These are phyloP conservation scores for Celastrina argiolus DNA, from an alignment of 2,888 invertebrate species.

Conservation along the genomic window DNA sequence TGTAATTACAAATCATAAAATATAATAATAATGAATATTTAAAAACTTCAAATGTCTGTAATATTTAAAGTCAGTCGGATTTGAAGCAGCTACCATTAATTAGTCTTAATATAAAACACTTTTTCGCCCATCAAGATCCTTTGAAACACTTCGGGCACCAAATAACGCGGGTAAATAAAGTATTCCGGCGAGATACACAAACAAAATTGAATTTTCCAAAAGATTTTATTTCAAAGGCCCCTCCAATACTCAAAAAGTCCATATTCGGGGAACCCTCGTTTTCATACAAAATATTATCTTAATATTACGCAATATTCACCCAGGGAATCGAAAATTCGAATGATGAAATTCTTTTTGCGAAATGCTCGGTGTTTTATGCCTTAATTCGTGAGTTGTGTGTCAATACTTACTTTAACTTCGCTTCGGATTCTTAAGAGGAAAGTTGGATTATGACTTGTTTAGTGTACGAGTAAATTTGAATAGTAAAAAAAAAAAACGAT, in stretches of 20 bases:
- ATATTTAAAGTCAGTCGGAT: no score
- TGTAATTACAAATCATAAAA: no score
- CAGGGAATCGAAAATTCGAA: slow-evolving; percentile 15
- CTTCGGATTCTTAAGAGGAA: neutral
- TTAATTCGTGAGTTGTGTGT: slow-evolving; percentile 15
- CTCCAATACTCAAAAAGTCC: slow-evolving; percentile 14
- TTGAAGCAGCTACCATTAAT: no score
- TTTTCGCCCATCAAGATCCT: neutral
- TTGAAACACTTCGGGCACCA: neutral
- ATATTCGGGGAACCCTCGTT: slow-evolving; percentile 12
- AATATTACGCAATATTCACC: slow-evolving; percentile 16
- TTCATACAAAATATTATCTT: slow-evolving; percentile 15
- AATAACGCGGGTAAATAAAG: neutral
- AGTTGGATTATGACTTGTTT: neutral
- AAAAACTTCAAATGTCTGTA: no score
- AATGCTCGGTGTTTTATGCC: slow-evolving; percentile 4
- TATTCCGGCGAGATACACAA: slow-evolving; percentile 2
- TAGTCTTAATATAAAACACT: neutral
- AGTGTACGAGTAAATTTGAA: no score
- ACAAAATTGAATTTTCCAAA: slow-evolving; percentile 17
- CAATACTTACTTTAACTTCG: neutral
- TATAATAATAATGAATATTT: no score
- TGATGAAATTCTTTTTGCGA: slow-evolving; percentile 13
- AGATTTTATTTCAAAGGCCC: slow-evolving; percentile 21
- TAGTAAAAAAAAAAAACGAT: no score